A percentile compares a stretch with the other conserved stretches of the same genome.
phyloP scores from a whole-genome alignment of 2,797 vertebrate species.

The Erithacus rubecula region DNA sequence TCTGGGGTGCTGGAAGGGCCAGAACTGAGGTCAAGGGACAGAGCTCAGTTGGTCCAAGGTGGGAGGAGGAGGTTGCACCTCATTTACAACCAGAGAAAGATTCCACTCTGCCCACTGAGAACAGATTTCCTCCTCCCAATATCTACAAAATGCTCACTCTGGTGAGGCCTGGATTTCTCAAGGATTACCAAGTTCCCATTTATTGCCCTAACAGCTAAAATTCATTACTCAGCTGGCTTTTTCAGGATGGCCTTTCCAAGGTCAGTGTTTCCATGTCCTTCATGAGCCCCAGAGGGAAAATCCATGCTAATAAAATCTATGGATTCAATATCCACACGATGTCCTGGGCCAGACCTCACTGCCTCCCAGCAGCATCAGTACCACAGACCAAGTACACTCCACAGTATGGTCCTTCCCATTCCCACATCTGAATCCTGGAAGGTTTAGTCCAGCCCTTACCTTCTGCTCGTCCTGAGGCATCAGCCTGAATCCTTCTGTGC shows the following conservation, averaged over 20 bases:
- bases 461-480: not conserved
- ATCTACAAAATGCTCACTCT: not conserved
- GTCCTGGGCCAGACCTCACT: not conserved
- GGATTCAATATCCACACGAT: not conserved
- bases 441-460: not conserved
- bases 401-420: not conserved
- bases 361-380: not conserved
- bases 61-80: not conserved
- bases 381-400: not conserved
- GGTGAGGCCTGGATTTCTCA: not conserved
- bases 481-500: not conserved
- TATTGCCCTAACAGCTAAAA: constrained; percentile 11
- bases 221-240: not conserved
- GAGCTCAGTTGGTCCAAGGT: not conserved
- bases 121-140: not conserved
- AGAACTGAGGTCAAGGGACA: not conserved
- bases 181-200: not conserved
- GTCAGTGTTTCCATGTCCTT: not conserved
- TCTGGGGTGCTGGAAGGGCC: not conserved
- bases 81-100: not conserved
- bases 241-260: not conserved
- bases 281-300: not conserved
- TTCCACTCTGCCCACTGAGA: not conserved
- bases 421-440: not conserved
- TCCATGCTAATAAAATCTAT: not conserved